Evolutionary conservation across 2,113 vertebrate genomes (phyloP), one percentile per base, ranked within the genome.

Genomic region (Leptodactylus fuscus): DNA sequence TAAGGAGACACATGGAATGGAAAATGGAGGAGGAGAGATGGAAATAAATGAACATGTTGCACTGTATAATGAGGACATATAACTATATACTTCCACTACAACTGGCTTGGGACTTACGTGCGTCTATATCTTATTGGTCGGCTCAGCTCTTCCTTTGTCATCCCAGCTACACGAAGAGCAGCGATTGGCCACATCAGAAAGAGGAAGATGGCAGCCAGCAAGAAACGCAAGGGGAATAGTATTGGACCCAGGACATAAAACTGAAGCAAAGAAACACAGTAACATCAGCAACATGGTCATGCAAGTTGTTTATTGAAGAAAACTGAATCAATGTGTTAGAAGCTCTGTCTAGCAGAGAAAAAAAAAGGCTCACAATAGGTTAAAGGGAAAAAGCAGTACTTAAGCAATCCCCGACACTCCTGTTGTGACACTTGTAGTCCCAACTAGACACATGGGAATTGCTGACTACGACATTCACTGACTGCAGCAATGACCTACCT

Each of bases 151-250:
- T 95, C 94, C 48, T 89, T 80, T 0, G 94, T 93, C 36, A 96
- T 90, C 32, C 96, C 96, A 4, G 91, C 93, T 15, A 95, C 74
- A 46, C 94, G 93, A 0, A 97, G 91, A 67, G 93, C 92, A 12
- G 95, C 94, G 0, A 97, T 44, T 3, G 95, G 96, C 96, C 96
- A 97, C 81, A 94, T 90, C 88, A 97, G 80, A 82, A 97, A 94
- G 85, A 97, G 95, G 89, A 89, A 89, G 1, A 96, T 32, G 22
- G 87, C 87, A 7, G 92, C 88, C 78, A 96, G 71, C 0, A 87
- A 41, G 53, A 95, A 8, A 3, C 96, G 94, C 1, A 96, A 12
- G 0, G 96, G 96, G 87, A 95, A 93, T 71, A 97, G 91, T 70
- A 96, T 1, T 2, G 79, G 83, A 74, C 96, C 96, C 65, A 96